Base-by-base conservation (phyloP, 1,140 invertebrate species). In the Drosophila triauraria region DNA sequence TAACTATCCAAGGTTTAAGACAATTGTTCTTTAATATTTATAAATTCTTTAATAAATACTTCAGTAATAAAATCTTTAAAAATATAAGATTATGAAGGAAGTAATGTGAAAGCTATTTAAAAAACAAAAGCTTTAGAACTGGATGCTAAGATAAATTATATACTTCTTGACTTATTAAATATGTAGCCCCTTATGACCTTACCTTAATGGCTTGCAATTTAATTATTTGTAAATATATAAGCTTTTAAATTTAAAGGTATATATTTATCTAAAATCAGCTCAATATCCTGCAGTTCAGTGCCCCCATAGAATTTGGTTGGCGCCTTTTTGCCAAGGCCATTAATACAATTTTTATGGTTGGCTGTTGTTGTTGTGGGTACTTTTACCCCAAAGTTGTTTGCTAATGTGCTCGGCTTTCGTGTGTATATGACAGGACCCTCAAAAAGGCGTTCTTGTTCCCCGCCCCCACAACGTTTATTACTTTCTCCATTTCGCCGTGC, bases 391-490 rank as follows among this genome's bases (percentile, higher is more conserved):
- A 42, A 72, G 53, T 44, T 67, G 74, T 78, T 78, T 67, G 62
- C 72, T 78, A 78, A 78, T 78, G 75, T 69, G 57, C 46, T 62
- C 51, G 44, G 58, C 51, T 70, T 51, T 69, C 32, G 32, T 48
- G 59, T 62, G 75, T 57, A 77, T 70, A 58, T 78, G 75, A 78
- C 75, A 78, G 63, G 50, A 17, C 43, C 27, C 51, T 35, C 23
- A 68, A 70, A 70, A 54, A 30, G 23, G 30, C 47, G 15, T 64
- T 27, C 38, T 35, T 25, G 17, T 20, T 15, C 47, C 47, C 15
- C 42, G 12, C 23, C 17, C 40, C 27, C 30, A 20, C 25, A 17
- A 35, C 13, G 15, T 48, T 50, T 35, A 56, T 69, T 46, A 15
- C 54, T 25, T 47, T 71, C 47, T 38, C 47, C 20, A 62, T 75